A percentile compares a stretch with the other conserved stretches of the same genome.
Evolutionary conservation across 2,888 invertebrate species (phyloP).

Genomic region (Dorcus parallelipipedus): DNA sequence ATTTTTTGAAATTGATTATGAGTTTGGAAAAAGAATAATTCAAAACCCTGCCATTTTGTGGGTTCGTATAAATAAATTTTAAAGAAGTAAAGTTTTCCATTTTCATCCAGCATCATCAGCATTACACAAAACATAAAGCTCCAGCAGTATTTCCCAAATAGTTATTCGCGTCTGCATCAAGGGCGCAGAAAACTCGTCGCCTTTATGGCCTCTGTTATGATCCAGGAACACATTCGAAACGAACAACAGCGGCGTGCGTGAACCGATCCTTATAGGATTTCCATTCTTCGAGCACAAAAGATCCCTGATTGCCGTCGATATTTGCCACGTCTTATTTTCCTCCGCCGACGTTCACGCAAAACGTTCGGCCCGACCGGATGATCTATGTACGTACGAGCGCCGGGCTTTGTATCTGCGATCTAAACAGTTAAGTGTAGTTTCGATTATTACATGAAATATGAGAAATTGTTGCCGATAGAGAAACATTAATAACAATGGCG

Average conservation of each 20-base stretch:
- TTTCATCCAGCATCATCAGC: not conserved
- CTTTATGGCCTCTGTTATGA: not conserved
- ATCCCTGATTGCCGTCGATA: not conserved
- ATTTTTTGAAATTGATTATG: too few species aligned
- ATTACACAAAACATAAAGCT: not conserved
- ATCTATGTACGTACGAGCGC: too few species aligned
- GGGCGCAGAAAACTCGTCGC: not conserved
- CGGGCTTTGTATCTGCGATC: not conserved
- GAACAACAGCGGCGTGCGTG: not conserved
- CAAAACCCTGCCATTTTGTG: too few species aligned
- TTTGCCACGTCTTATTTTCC: not conserved
- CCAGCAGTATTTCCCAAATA: not conserved
- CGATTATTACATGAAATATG: conserved; percentile 9
- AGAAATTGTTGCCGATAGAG: conserved; percentile 16
- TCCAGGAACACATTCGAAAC: not conserved
- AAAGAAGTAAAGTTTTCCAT: too few species aligned
- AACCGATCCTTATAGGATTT: not conserved
- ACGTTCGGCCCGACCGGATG: too few species aligned
- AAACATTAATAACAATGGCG: conserved; percentile 18
- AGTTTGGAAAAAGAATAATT: too few species aligned
- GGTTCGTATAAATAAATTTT: too few species aligned
- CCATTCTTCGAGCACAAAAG: conserved; percentile 1
- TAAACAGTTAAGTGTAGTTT: not conserved
- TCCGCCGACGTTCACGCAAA: too few species aligned
- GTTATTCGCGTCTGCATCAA: not conserved